Evolutionary conservation across 2,888 invertebrate genomes (phyloP).

Genomic region (Rhodophaea formosa): DNA sequence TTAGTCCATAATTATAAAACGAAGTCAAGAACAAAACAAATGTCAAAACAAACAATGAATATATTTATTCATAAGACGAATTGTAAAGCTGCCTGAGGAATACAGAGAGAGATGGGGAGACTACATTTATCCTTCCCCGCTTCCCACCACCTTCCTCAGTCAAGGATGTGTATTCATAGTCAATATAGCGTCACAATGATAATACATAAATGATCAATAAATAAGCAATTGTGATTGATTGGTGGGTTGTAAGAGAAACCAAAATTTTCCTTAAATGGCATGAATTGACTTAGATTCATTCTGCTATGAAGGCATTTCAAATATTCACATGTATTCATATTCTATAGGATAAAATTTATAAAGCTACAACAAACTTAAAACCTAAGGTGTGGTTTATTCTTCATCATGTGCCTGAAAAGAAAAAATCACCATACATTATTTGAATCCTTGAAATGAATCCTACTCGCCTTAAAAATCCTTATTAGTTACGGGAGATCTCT

Average conservation of each 20-base stretch:
- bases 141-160: background rate
- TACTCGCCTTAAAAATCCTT: too few relatives aligned
- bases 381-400: conserved; percentile 92
- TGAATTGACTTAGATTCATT: conserved; percentile 65
- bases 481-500: too few relatives aligned
- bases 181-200: background rate
- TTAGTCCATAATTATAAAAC: too few relatives aligned
- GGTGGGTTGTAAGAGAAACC: conserved; percentile 30
- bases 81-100: too few relatives aligned
- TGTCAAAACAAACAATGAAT: too few relatives aligned
- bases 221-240: background rate
- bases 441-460: too few relatives aligned
- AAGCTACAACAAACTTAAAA: conserved; percentile 79
- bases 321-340: conserved; percentile 61
- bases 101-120: too few relatives aligned
- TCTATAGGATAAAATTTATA: conserved; percentile 59
- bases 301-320: conserved; percentile 53
- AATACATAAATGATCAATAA: background rate
- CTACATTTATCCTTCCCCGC: too few relatives aligned
- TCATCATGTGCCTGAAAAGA: conserved; percentile 90
- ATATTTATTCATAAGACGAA: too few relatives aligned
- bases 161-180: background rate
- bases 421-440: conserved; percentile 25
- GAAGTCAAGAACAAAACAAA: too few relatives aligned
- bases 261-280: conserved; percentile 66